Base-by-base conservation (phyloP, 2,113 vertebrate genomes). In the Phyllostomus discolor region DNA sequence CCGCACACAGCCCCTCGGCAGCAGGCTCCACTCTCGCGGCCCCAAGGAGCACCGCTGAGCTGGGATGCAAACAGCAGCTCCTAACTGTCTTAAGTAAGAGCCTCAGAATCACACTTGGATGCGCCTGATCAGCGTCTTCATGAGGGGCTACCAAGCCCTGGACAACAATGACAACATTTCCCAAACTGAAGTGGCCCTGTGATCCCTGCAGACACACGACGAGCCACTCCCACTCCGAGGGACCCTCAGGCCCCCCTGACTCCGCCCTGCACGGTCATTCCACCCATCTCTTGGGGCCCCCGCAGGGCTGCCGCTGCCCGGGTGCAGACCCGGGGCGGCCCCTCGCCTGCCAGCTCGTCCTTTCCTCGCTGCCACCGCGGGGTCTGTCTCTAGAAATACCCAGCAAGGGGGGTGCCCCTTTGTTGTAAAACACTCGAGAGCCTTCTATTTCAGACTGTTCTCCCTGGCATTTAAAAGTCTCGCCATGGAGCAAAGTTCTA, bases 11-110 rank as follows among this genome's bases (percentile, higher is more conserved):
- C 54, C 5, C 54, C 35, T 35, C 14, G 16, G 35, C 35, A 9
- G 17, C 0, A 7, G 7, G 2, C 9, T 17, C 69, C 46, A 0
- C 46, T 22, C 35, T 6, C 1, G 1, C 1, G 2, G 10, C 46
- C 26, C 59, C 59, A 57, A 24, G 54, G 54, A 57, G 54, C 54
- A 9, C 22, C 2, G 2, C 54, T 24, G 54, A 10, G 54, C 54
- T 57, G 20, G 22, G 54, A 24, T 62, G 4, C 59, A 33, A 41
- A 35, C 35, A 2, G 16, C 38, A 57, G 54, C 52, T 50, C 10
- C 20, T 84, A 43, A 10, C 28, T 20, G 3, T 3, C 76, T 33
- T 2, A 5, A n/a, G 52, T 2, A 5, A n/a, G 52, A 43, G 16
- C 48, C 6, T 33, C 81, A 28, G 17, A 73, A 43, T 35, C 14